Conservation (phyloP, 2,888 invertebrate genomes). For the Sussaba pulchella region DNA sequence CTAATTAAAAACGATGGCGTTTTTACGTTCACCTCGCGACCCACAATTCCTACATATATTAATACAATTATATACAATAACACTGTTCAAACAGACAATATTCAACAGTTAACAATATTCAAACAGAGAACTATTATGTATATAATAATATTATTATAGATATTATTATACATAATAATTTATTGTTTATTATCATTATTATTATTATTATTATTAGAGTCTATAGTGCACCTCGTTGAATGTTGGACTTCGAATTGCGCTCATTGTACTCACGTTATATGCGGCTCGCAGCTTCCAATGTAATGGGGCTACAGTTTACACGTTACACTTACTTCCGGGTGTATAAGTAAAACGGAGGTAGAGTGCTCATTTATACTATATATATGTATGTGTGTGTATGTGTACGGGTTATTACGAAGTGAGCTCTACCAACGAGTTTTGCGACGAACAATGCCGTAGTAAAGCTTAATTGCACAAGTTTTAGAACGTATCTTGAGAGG, state of each 20-base stretch:
- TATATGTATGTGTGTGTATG: no score
- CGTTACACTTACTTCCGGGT: slow-evolving; percentile 37
- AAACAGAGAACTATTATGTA: no score
- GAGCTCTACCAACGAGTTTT: slow-evolving; percentile 4
- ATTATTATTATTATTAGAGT: no score
- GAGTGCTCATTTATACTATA: not conserved
- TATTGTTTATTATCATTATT: not conserved
- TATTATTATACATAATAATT: no score
- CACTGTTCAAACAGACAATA: no score
- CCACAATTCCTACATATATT: no score
- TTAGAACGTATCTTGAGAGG: slow-evolving; percentile 55
- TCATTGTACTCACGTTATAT: slow-evolving; percentile 34
- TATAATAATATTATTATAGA: not conserved
- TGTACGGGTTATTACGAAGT: not conserved
- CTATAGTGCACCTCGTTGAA: not conserved
- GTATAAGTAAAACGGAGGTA: slow-evolving; percentile 15
- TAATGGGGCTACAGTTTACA: slow-evolving; percentile 32
- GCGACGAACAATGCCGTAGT: slow-evolving; percentile 47
- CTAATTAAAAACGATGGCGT: no score
- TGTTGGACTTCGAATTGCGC: slow-evolving; percentile 28
- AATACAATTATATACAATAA: no score
- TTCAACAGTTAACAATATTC: no score
- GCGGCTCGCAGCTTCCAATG: not conserved
- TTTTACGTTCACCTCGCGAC: no score
- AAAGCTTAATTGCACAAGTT: slow-evolving; percentile 59